Evolutionary conservation across 2,888 invertebrate species (phyloP).

Genomic region (Drosophila diplacantha): DNA sequence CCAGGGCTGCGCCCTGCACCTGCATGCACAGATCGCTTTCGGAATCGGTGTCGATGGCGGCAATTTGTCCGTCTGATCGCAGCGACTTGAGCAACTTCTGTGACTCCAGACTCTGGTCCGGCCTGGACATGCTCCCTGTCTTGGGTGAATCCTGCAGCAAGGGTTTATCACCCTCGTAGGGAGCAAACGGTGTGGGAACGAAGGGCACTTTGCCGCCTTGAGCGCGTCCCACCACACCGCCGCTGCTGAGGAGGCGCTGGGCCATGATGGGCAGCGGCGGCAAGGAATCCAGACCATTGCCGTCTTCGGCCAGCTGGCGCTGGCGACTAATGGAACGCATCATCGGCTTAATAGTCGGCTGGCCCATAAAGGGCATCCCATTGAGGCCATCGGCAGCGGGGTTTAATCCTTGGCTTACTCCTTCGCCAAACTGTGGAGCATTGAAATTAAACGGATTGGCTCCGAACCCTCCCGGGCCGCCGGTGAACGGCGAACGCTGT

Average conservation of each 20-base stretch:
- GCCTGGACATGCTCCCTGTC: background rate
- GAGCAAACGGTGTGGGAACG: conserved; percentile 41
- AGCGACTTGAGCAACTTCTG: background rate
- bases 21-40: conserved; percentile 55
- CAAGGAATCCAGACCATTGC: conserved; percentile 16
- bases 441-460: conserved; percentile 31
- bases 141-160: background rate
- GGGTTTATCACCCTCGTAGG: conserved; percentile 66
- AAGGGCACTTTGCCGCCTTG: background rate
- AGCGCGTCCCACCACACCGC: background rate
- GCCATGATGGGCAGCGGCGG: conserved; percentile 12
- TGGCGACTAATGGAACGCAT: conserved; percentile 31
- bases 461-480: conserved; percentile 24
- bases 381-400: conserved; percentile 23
- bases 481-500: conserved; percentile 56
- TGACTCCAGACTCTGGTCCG: background rate
- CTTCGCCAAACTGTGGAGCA: conserved; percentile 32
- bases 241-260: conserved; percentile 18
- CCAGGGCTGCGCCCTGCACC: conserved; percentile 1
- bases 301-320: conserved; percentile 12
- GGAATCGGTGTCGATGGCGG: conserved; percentile 61
- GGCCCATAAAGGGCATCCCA: conserved; percentile 42
- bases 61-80: background rate
- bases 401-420: conserved; percentile 4
- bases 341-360: conserved; percentile 25